phyloP scores from a whole-genome alignment of 2,888 invertebrate genomes.

The Camponotus fellah region DNA sequence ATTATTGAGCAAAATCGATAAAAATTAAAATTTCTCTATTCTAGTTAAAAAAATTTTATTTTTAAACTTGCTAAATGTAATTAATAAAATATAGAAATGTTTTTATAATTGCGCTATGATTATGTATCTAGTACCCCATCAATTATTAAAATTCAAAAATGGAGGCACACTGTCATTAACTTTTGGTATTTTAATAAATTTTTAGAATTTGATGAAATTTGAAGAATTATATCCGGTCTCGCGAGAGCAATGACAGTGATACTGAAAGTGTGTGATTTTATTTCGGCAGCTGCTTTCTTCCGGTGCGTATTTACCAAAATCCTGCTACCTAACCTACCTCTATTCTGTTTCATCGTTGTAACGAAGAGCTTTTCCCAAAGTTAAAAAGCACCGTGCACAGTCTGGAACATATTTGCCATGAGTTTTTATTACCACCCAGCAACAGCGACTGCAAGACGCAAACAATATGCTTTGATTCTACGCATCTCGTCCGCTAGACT shows the following conservation, averaged over 20 bases:
- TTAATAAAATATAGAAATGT: not conserved
- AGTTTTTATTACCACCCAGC: conserved; percentile 35
- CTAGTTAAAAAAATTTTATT: not conserved
- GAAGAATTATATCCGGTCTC: not conserved
- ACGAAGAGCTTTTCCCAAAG: conserved; percentile 37
- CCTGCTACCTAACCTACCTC: not conserved
- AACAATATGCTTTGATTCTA: conserved; percentile 27
- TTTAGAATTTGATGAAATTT: not conserved
- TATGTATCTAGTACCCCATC: not conserved
- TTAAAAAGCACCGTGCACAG: conserved; percentile 32
- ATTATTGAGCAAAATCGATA: not conserved
- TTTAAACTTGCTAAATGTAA: not conserved
- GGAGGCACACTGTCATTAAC: not conserved
- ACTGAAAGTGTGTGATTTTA: conserved; percentile 24
- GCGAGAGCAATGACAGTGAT: conserved; percentile 5
- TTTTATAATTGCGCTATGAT: not conserved
- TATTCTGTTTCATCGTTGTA: conserved; percentile 34
- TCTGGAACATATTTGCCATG: conserved; percentile 38
- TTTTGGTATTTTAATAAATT: not conserved
- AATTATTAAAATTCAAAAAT: conserved; percentile 1
- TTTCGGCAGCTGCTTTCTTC: conserved; percentile 39
- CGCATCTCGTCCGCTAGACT: not conserved
- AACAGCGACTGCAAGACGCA: conserved; percentile 14
- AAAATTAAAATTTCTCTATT: not conserved
- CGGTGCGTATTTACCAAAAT: conserved; percentile 27